These are phyloP conservation scores for Kobus ellipsiprymnus DNA, from an alignment of 2,113 vertebrate genomes.

Conservation along the genomic window DNA sequence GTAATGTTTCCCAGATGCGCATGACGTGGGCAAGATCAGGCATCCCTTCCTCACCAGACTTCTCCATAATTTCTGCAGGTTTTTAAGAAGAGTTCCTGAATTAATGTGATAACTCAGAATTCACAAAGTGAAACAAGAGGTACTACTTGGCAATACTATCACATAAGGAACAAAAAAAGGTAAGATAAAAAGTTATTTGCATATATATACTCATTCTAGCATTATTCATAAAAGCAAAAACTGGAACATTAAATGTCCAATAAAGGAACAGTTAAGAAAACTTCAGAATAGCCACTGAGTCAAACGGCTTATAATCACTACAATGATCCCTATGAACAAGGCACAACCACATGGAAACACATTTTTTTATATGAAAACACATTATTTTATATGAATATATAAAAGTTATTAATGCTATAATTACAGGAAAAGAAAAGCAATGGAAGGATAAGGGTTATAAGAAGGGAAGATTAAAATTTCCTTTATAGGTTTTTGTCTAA, in stretches of 20 bases:
- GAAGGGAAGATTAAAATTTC: background rate
- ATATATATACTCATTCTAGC: background rate
- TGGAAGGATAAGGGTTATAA: background rate
- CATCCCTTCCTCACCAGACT: constrained; percentile 91
- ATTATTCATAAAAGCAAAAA: constrained; percentile 32
- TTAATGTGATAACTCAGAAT: constrained; percentile 47
- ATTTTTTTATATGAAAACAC: background rate
- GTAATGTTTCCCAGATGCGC: too few relatives aligned
- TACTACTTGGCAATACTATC: background rate
- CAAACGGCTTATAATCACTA: background rate
- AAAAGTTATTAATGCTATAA: background rate
- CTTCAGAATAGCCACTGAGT: background rate
- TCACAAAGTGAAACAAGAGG: background rate
- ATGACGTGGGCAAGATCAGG: constrained; percentile 96
- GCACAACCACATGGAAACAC: background rate
- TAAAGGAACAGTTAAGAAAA: background rate
- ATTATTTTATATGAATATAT: background rate
- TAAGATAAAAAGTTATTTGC: background rate
- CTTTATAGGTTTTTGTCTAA: background rate
- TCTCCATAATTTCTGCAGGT: constrained; percentile 92
- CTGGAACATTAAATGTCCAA: background rate
- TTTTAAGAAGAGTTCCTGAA: constrained; percentile 61
- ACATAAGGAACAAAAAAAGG: background rate
- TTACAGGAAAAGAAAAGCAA: constrained; percentile 7
- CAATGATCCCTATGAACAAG: background rate